Conservation (phyloP, 2,797 vertebrate genomes). For the Urocyon cinereoargenteus region DNA sequence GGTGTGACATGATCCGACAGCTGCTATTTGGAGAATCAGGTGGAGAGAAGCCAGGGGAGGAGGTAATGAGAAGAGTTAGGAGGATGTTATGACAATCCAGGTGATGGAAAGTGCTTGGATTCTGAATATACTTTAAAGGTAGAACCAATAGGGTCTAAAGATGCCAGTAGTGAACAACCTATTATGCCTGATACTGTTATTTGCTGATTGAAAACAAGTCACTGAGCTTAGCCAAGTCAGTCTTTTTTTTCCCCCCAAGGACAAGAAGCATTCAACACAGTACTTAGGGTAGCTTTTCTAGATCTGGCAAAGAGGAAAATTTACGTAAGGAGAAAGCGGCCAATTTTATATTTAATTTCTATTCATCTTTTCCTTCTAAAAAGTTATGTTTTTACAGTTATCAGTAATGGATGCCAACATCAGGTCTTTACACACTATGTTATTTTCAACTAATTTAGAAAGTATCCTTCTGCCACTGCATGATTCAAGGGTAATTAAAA, state of each 20-base stretch:
- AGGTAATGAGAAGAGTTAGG: neutral
- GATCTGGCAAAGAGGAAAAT: constrained; percentile 25
- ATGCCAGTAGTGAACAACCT: neutral
- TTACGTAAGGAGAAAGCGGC: neutral
- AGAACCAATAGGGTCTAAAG: neutral
- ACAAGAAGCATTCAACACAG: neutral
- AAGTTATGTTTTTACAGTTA: constrained; percentile 51
- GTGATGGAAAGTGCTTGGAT: neutral
- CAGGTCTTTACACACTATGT: constrained; percentile 12
- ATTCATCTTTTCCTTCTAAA: constrained; percentile 47
- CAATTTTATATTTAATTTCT: constrained; percentile 36
- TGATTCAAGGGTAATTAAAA: constrained; percentile 64
- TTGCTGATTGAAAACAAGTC: constrained; percentile 28
- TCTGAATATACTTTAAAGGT: neutral
- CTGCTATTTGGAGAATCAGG: neutral
- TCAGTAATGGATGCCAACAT: constrained; percentile 15
- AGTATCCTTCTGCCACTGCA: neutral
- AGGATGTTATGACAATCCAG: neutral
- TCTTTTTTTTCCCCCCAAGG: neutral
- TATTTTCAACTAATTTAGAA: constrained; percentile 63
- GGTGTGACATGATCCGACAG: neutral
- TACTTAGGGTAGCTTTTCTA: neutral
- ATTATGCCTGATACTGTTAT: neutral
- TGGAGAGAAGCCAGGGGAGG: neutral
- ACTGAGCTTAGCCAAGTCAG: neutral